Conservation (phyloP, 2,113 vertebrate genomes). For the Eudyptes chrysolophus region DNA sequence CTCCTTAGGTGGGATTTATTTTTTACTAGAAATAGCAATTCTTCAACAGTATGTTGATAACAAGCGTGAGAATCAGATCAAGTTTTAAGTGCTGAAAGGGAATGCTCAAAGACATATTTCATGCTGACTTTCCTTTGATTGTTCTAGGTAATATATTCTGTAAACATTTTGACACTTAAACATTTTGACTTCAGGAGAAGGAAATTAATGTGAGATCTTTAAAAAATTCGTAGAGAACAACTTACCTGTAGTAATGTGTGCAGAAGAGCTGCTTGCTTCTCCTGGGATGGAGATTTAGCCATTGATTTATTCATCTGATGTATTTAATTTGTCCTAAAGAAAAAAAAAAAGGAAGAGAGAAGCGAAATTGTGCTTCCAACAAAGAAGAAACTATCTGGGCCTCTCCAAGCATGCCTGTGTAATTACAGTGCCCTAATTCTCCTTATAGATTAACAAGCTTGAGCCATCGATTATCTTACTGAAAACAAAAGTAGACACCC, state of each 20-base stretch:
- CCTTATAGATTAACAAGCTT: not conserved
- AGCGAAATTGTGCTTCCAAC: not conserved
- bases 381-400: not conserved
- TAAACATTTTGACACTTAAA: not conserved
- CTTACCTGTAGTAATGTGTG: not conserved
- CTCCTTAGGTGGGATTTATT: not conserved
- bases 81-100: not conserved
- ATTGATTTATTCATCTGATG: not conserved
- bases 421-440: not conserved
- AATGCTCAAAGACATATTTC: not conserved
- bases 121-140: not conserved
- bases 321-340: not conserved
- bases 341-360: not conserved
- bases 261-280: not conserved
- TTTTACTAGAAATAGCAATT: not conserved
- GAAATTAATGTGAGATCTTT: not conserved
- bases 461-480: not conserved
- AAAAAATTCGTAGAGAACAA: not conserved
- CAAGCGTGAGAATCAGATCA: not conserved
- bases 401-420: not conserved
- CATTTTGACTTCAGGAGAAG: not conserved
- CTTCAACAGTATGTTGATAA: not conserved
- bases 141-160: not conserved
- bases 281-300: not conserved
- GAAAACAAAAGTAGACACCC: not conserved